A percentile compares a stretch with the other conserved stretches of the same genome.
Evolutionary conservation across 2,888 invertebrate genomes (phyloP).

Genomic region (Megamerina dolium): DNA sequence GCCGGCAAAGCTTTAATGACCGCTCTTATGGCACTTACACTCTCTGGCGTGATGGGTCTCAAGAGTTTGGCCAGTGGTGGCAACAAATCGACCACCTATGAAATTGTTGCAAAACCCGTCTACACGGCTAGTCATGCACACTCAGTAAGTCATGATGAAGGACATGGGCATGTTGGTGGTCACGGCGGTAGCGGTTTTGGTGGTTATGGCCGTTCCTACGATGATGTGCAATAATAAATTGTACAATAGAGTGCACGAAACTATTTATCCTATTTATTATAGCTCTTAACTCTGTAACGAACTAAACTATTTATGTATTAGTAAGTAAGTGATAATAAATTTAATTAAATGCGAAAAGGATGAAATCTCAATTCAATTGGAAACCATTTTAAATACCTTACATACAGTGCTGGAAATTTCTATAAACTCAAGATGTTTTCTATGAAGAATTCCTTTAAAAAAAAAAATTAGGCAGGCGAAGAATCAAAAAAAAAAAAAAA

Average conservation of each 20-base stretch:
- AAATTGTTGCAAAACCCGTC: conserved; percentile 76
- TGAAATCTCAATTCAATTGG: too few relatives aligned
- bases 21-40: conserved; percentile 69
- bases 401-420: too few relatives aligned
- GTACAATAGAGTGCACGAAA: neutral
- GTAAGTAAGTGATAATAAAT: too few relatives aligned
- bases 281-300: too few relatives aligned
- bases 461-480: too few relatives aligned
- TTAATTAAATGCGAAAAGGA: too few relatives aligned
- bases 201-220: conserved; percentile 44
- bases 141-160: conserved; percentile 57
- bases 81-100: conserved; percentile 72
- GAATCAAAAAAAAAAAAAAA: too few relatives aligned
- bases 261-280: too few relatives aligned
- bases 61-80: conserved; percentile 62
- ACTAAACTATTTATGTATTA: too few relatives aligned
- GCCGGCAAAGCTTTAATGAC: conserved; percentile 82
- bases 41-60: conserved; percentile 71
- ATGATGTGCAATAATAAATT: conserved; percentile 23
- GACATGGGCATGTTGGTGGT: conserved; percentile 41
- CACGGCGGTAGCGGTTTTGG: conserved; percentile 56
- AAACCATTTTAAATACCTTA: too few relatives aligned
- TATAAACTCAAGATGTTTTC: too few relatives aligned
- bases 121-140: conserved; percentile 62
- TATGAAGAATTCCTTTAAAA: too few relatives aligned